Conservation (phyloP, 2,113 vertebrate genomes). For the Tauraco erythrolophus region DNA sequence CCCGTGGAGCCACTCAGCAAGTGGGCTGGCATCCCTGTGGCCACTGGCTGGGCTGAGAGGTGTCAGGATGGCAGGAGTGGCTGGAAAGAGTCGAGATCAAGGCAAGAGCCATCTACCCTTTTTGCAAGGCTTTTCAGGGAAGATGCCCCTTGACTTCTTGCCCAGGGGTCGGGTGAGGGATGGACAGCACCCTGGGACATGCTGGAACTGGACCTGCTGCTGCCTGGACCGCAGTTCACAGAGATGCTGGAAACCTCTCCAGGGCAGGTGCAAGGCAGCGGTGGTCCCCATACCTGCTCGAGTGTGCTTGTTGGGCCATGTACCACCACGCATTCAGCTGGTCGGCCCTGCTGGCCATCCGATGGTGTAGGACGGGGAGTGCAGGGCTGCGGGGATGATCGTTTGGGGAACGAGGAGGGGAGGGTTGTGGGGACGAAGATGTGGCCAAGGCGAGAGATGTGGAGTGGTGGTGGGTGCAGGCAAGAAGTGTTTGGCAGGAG, state of each 20-base stretch:
- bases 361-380: fast-evolving
- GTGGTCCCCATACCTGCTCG: fast-evolving
- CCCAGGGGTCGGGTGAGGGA: background rate
- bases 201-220: background rate
- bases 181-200: background rate
- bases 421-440: fast-evolving
- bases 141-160: background rate
- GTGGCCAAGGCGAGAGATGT: background rate
- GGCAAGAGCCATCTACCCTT: background rate
- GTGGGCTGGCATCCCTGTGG: background rate
- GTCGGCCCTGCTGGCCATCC: background rate
- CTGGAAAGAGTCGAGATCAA: background rate
- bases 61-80: no score
- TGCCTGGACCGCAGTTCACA: fast-evolving
- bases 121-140: background rate
- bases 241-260: background rate
- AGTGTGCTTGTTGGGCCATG: background rate
- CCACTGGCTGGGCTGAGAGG: background rate
- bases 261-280: background rate
- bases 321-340: fast-evolving
- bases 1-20: fast-evolving
- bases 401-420: no score
- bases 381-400: background rate
- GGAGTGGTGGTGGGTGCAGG: no score
- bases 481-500: background rate